These are phyloP conservation scores for Canis aureus DNA, from an alignment of 2,113 vertebrate species.

Conservation along the genomic window DNA sequence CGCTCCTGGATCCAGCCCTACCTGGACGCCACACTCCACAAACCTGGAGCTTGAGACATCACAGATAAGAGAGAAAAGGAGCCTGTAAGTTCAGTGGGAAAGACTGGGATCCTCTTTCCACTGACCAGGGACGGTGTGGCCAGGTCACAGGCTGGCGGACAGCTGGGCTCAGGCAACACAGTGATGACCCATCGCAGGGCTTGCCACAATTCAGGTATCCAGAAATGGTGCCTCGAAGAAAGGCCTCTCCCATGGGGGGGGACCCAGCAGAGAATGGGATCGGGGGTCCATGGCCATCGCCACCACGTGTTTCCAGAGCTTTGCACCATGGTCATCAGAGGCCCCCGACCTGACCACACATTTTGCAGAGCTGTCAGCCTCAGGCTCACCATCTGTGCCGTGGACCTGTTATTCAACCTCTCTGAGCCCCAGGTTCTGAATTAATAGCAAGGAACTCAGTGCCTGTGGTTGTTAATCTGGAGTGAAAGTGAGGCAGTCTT, in stretches of 20 bases:
- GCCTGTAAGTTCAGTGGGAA: neutral
- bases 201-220: neutral
- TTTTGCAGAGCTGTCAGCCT: neutral
- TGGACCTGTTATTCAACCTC: neutral
- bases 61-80: conserved; percentile 17
- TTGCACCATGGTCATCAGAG: neutral
- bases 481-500: neutral
- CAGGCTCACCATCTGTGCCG: neutral
- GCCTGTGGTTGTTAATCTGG: neutral
- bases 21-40: neutral
- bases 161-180: neutral
- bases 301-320: accelerated
- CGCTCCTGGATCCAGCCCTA: neutral
- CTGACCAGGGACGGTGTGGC: neutral
- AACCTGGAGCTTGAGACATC: neutral
- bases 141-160: neutral
- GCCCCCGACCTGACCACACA: neutral
- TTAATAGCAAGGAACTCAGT: accelerated
- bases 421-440: neutral
- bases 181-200: neutral
- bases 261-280: neutral
- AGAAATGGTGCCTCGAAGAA: neutral
- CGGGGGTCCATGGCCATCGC: neutral
- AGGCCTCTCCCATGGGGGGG: neutral
- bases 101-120: neutral